These are phyloP conservation scores for Lissocephala sabroskyi DNA, from an alignment of 2,888 invertebrate species.

Conservation along the genomic window DNA sequence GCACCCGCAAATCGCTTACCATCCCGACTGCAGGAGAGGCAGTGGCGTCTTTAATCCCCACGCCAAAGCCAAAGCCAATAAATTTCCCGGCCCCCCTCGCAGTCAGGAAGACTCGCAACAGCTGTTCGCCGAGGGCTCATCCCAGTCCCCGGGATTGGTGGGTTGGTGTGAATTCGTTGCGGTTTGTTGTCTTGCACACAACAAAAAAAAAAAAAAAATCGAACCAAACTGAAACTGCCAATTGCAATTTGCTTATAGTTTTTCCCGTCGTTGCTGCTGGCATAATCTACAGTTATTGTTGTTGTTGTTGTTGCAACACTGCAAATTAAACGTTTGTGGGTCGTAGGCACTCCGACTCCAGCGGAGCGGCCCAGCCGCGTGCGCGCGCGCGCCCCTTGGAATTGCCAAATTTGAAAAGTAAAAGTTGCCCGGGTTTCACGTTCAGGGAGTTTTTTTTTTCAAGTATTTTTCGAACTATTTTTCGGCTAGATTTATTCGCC, in stretches of 20 bases:
- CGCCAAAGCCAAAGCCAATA: no score
- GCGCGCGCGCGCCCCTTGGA: no score
- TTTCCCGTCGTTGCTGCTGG: not conserved
- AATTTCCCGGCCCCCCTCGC: no score
- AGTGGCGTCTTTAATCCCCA: no score
- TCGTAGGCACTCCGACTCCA: conserved; percentile 39
- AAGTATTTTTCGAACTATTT: not conserved
- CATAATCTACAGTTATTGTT: conserved; percentile 8
- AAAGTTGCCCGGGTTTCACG: no score
- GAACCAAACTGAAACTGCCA: no score
- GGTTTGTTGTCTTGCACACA: conserved; percentile 14
- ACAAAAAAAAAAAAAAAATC: conserved; percentile 25
- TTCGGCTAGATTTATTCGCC: no score
- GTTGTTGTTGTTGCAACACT: conserved; percentile 17
- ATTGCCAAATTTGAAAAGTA: conserved; percentile 48
- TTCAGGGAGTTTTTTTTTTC: not conserved
- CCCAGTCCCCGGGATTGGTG: not conserved
- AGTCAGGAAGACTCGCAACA: no score
- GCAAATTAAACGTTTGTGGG: conserved; percentile 46
- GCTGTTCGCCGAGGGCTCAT: no score
- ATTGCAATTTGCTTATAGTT: conserved; percentile 18
- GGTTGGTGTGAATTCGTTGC: conserved; percentile 1
- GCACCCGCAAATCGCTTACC: no score
- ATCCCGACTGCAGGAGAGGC: no score
- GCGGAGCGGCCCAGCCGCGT: no score